Evolutionary conservation across 1,140 invertebrate species (phyloP).

Genomic region (Sminthurinus signatus): DNA sequence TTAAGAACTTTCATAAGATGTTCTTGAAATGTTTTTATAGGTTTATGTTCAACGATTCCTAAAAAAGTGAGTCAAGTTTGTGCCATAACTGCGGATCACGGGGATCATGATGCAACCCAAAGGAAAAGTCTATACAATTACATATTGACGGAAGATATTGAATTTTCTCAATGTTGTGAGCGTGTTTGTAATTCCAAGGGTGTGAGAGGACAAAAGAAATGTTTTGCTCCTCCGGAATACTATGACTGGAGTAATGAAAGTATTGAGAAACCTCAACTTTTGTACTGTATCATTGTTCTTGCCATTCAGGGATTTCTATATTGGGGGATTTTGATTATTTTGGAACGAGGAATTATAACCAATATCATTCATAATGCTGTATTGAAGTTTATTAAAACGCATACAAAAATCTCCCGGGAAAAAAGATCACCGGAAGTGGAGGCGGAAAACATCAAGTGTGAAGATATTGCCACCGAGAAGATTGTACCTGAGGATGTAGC

Average conservation of each 20-base stretch:
- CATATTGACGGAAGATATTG: neutral
- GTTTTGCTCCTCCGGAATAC: neutral
- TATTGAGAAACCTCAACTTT: constrained; percentile 2
- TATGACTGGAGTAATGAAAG: constrained; percentile 2
- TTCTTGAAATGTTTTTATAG: too few relatives aligned
- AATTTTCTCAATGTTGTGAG: constrained; percentile 15
- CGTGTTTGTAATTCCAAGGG: neutral
- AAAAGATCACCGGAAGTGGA: neutral
- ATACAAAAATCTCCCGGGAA: neutral
- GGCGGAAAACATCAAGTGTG: neutral
- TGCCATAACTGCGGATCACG: neutral
- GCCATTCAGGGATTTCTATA: constrained; percentile 17
- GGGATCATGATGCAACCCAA: neutral
- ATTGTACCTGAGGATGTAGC: neutral
- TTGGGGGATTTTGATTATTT: constrained; percentile 5
- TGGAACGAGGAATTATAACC: constrained; percentile 5
- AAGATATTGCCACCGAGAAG: neutral
- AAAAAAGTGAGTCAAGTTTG: constrained; percentile 3
- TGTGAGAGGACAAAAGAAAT: neutral
- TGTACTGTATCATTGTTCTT: neutral
- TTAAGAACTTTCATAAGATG: too few relatives aligned
- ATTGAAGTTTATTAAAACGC: constrained; percentile 2
- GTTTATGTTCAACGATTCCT: too few relatives aligned
- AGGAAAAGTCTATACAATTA: neutral
- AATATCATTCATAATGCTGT: constrained; percentile 1